A percentile compares a stretch with the other conserved stretches of the same genome.
Conservation (phyloP, 35 echinoderm and acorn worm genomes). For the Heliocidaris tuberculata region DNA sequence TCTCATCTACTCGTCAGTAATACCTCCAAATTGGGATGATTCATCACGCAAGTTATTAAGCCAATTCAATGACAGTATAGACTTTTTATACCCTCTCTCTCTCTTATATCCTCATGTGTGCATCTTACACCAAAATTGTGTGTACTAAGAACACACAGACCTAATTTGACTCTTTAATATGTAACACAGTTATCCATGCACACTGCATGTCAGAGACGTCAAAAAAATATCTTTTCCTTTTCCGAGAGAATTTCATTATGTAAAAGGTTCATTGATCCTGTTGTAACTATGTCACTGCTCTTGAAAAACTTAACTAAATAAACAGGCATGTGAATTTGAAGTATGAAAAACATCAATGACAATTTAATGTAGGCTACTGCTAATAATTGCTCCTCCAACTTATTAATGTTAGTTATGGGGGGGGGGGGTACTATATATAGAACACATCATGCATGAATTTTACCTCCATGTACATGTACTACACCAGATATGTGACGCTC, state of each 20-base stretch:
- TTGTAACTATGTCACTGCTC: neutral
- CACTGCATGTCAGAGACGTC: neutral
- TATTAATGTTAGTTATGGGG: neutral
- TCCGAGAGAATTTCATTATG: neutral
- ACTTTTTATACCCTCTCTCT: neutral
- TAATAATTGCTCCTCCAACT: neutral
- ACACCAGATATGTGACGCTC: neutral
- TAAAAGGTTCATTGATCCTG: neutral
- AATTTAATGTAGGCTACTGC: neutral
- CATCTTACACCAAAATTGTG: no score
- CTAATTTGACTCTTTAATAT: neutral
- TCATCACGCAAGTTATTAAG: conserved; percentile 47
- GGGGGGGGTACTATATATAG: neutral
- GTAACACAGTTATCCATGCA: neutral
- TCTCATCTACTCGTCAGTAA: conserved; percentile 37
- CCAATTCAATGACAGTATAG: conserved; percentile 13
- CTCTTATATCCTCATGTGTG: neutral
- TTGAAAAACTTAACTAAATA: neutral
- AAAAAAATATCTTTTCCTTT: neutral
- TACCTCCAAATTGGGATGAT: conserved; percentile 51
- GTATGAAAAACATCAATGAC: neutral
- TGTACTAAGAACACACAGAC: no score
- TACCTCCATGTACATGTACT: neutral
- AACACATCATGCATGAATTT: conserved; percentile 12
- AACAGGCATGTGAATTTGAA: neutral